phyloP scores from a whole-genome alignment of 2,888 invertebrate genomes.

The Diaphora mendica region DNA sequence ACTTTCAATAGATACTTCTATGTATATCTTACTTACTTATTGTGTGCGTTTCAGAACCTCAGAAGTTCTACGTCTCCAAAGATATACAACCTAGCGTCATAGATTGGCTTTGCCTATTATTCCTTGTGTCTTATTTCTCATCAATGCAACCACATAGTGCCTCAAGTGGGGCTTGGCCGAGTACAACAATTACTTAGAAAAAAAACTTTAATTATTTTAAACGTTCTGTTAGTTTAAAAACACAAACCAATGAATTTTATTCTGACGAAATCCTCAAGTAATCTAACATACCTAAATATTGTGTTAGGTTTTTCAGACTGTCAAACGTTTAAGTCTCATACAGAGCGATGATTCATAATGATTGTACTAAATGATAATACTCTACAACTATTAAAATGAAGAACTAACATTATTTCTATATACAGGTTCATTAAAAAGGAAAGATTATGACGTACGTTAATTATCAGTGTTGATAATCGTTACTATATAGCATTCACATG shows the following conservation, averaged over 20 bases:
- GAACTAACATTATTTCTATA: not conserved
- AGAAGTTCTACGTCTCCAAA: too few relatives aligned
- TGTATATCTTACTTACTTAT: too few relatives aligned
- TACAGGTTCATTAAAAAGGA: not conserved
- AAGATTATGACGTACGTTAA: not conserved
- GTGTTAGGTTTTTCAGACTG: not conserved
- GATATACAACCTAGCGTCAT: too few relatives aligned
- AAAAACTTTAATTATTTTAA: not conserved
- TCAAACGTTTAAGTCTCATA: not conserved
- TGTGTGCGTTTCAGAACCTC: too few relatives aligned
- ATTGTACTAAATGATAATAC: not conserved
- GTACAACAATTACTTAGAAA: not conserved
- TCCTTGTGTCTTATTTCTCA: too few relatives aligned
- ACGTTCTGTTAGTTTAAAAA: not conserved
- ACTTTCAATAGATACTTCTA: not conserved
- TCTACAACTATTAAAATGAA: not conserved
- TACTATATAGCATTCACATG: slow-evolving; percentile 9
- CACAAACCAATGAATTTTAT: not conserved
- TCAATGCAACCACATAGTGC: too few relatives aligned
- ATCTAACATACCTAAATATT: not conserved
- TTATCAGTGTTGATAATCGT: slow-evolving; percentile 1
- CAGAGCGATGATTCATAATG: not conserved
- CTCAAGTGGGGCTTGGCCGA: too few relatives aligned
- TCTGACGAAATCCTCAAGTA: not conserved
- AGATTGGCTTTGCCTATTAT: too few relatives aligned